Conservation (phyloP, 2,888 invertebrate genomes). For the Subacronicta megacephala region DNA sequence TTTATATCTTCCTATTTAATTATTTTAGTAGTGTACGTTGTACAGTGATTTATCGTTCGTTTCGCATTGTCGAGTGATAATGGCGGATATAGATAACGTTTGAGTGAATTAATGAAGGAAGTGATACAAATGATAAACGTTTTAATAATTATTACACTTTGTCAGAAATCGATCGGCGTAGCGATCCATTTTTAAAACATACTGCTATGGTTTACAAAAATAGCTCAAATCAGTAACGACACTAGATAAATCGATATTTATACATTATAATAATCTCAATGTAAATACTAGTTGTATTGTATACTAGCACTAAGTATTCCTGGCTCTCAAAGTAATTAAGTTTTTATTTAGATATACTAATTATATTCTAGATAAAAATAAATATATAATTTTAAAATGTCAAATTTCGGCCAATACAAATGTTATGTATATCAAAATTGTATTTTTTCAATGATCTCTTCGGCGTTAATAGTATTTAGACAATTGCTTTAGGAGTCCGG, state of each 20-base stretch:
- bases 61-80: slow-evolving; percentile 62
- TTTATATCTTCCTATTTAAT: slow-evolving; percentile 77
- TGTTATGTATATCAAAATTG: slow-evolving; percentile 87
- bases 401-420: slow-evolving; percentile 87
- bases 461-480: slow-evolving; percentile 82
- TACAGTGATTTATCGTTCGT: slow-evolving; percentile 71
- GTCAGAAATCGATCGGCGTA: slow-evolving; percentile 62
- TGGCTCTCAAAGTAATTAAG: slow-evolving; percentile 89
- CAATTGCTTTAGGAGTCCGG: slow-evolving; percentile 89
- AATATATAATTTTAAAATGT: slow-evolving; percentile 81
- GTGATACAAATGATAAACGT: slow-evolving; percentile 59
- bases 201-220: slow-evolving; percentile 71
- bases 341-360: slow-evolving; percentile 83
- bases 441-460: slow-evolving; percentile 89
- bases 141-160: slow-evolving; percentile 55
- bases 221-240: slow-evolving; percentile 87
- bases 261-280: slow-evolving; percentile 85
- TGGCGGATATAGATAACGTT: slow-evolving; percentile 68
- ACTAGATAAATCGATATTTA: slow-evolving; percentile 85
- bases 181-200: slow-evolving; percentile 63
- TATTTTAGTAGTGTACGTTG: slow-evolving; percentile 69
- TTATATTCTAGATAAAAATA: slow-evolving; percentile 69
- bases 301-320: slow-evolving; percentile 84
- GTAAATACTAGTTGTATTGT: slow-evolving; percentile 84
- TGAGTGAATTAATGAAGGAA: slow-evolving; percentile 59